These are phyloP conservation scores for Antheraea assamensis DNA, from an alignment of 2,888 invertebrate genomes.

Conservation along the genomic window DNA sequence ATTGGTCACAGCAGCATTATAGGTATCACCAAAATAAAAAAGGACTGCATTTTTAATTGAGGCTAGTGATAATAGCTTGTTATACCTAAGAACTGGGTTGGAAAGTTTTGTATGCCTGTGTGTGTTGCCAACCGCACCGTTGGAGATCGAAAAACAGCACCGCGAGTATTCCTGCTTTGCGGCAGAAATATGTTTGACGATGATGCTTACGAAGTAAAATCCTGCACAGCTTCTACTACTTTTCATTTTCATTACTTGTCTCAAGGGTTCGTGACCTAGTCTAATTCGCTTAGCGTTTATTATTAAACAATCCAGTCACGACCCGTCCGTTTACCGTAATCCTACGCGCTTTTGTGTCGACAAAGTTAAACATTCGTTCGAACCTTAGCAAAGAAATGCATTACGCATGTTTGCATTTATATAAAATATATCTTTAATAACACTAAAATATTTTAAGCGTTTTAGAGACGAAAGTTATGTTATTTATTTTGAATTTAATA, in stretches of 20 bases:
- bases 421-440: conserved; percentile 37
- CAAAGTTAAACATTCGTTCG: conserved; percentile 67
- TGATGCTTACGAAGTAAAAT: not conserved
- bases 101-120: not conserved
- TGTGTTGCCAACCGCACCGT: not conserved
- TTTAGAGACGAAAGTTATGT: conserved; percentile 26
- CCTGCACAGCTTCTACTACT: conserved; percentile 65
- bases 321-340: conserved; percentile 76
- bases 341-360: conserved; percentile 70
- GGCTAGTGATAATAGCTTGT: not conserved
- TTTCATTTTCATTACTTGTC: conserved; percentile 78
- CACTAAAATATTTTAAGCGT: conserved; percentile 19
- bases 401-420: conserved; percentile 43
- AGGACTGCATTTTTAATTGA: too few species aligned
- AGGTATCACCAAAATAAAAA: too few species aligned
- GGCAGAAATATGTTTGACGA: not conserved
- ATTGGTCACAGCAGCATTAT: too few species aligned
- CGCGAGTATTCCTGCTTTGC: not conserved
- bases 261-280: conserved; percentile 76
- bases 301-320: conserved; percentile 78
- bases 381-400: conserved; percentile 42
- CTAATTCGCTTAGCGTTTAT: conserved; percentile 80
- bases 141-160: not conserved
- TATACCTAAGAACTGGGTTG: not conserved
- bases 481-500: conserved; percentile 17